Base-by-base conservation (phyloP, 2,113 vertebrate species). In the Nothocercus julius region DNA sequence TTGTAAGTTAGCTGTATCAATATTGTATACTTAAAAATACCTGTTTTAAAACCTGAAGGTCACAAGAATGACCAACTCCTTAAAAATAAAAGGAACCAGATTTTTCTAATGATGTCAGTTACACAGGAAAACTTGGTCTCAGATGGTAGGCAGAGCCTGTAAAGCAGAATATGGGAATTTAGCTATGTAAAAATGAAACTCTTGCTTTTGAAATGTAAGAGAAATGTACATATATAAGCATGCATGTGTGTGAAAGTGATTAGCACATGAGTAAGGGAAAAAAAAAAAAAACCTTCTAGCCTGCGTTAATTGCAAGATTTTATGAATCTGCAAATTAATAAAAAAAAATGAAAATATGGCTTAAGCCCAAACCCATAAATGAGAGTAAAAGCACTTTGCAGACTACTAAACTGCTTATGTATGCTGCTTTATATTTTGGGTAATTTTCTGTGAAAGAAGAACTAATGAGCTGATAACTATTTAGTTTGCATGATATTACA, bases 261-360 rank as follows among this genome's bases (percentile, higher is more conserved):
- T 78, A 85, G n/a, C 30, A 64, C 4, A 74, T 82, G 34, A 32
- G 5, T 64, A 79, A 82, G 51, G 56, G 49, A 89, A 77, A 79
- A 77, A 79, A 77, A 79, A 77, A 79, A 89, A 77, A 67, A 51
- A 40, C 16, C 49, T 67, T 75, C 86, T 36, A 91, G 49, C 25
- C 77, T 84, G 61, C 62, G 19, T 64, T 89, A 79, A 89, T 68
- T 45, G 44, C 8, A 79, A 74, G 21, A 25, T 74, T 79, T 85
- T 79, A 86, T 62, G 44, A 91, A 61, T 89, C 32, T 93, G 32
- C 13, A 89, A 82, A 91, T 82, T 91, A 75, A 89, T 68, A 82
- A n/a, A 61, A 85, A 24, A 85, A 22, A 70, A 69, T 69, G 82
- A 82, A 82, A 45, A 44, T 77, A 68, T 74, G 40, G 49, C 74